phyloP scores from a whole-genome alignment of 2,797 vertebrate species.

The Helostoma temminkii region DNA sequence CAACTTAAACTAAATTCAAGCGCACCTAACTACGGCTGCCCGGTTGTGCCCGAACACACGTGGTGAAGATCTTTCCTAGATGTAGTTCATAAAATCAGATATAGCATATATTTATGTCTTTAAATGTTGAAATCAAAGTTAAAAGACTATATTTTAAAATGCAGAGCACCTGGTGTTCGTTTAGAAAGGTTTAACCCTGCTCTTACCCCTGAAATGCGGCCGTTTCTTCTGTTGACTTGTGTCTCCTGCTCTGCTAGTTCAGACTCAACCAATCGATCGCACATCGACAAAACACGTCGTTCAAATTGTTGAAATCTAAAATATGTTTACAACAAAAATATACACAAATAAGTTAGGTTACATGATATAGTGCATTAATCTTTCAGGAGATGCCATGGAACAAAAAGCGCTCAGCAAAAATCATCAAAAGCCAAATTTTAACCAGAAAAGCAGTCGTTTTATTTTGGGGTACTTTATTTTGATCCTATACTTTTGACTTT shows the following conservation, averaged over 20 bases:
- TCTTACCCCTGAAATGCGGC: constrained; percentile 60
- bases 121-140: fast-evolving
- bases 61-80: constrained; percentile 40
- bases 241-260: too few relatives aligned
- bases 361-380: too few relatives aligned
- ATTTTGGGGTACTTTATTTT: too few relatives aligned
- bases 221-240: not conserved
- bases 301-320: not conserved
- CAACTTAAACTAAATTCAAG: not conserved
- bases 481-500: too few relatives aligned
- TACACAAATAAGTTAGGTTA: too few relatives aligned
- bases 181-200: not conserved
- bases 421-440: too few relatives aligned
- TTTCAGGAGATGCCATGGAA: too few relatives aligned
- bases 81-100: not conserved
- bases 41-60: constrained; percentile 49
- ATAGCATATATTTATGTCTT: fast-evolving
- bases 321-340: not conserved
- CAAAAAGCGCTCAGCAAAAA: too few relatives aligned
- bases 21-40: not conserved
- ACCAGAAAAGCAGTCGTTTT: too few relatives aligned
- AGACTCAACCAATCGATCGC: constrained; percentile 46
- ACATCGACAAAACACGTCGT: not conserved
- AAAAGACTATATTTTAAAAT: fast-evolving
- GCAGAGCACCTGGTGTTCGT: fast-evolving